phyloP scores from a whole-genome alignment of 2,797 vertebrate species.

The Gambusia yucatana region DNA sequence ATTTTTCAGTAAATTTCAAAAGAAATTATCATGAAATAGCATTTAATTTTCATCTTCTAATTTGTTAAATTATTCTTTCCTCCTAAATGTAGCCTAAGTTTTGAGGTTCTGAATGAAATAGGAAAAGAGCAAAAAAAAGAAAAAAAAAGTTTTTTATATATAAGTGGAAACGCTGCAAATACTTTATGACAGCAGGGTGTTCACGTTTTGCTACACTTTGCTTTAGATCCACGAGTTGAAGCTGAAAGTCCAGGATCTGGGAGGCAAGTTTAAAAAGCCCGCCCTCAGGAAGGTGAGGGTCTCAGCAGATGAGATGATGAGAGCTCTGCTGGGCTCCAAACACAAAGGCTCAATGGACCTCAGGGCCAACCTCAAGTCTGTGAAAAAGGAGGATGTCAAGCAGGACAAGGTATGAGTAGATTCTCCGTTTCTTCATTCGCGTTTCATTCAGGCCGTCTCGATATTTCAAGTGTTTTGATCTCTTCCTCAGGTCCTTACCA shows the following conservation, averaged over 20 bases:
- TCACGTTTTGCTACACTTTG: neutral
- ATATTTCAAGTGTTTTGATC: neutral
- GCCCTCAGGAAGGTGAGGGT: conserved; percentile 84
- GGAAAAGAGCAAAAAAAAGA: neutral
- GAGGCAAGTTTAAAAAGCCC: conserved; percentile 86
- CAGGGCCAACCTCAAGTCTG: conserved; percentile 85
- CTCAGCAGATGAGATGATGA: conserved; percentile 87
- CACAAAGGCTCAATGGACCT: conserved; percentile 87
- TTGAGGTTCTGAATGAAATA: neutral
- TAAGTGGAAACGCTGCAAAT: neutral
- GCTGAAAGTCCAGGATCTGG: conserved; percentile 82
- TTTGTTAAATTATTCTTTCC: neutral
- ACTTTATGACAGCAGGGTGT: too few relatives aligned
- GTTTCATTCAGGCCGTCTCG: neutral
- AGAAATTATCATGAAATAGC: neutral
- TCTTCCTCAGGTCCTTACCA: conserved; percentile 72
- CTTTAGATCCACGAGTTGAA: conserved; percentile 84
- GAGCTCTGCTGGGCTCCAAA: conserved; percentile 84
- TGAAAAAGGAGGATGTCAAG: conserved; percentile 86
- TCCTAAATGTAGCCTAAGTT: neutral
- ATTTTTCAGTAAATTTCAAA: neutral
- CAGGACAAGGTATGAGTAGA: conserved; percentile 77
- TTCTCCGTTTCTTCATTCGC: neutral
- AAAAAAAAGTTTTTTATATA: neutral
- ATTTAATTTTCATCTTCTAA: neutral